Evolutionary conservation across 2,888 invertebrate species (phyloP).

Genomic region (Rhopalosiphum nymphaeae): DNA sequence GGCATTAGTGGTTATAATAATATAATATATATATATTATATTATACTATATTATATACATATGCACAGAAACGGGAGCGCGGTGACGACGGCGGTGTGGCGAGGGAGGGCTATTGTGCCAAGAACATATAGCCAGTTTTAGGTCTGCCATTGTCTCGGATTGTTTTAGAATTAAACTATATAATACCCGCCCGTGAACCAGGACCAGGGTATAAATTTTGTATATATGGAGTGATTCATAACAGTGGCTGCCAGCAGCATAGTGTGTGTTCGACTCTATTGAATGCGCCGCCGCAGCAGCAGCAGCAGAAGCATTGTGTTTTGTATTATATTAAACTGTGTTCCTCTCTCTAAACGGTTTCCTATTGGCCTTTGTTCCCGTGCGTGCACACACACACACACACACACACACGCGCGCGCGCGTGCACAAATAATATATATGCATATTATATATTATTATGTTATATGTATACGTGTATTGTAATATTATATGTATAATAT

Average conservation of each 20-base stretch:
- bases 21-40: not conserved
- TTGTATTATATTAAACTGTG: slow-evolving; percentile 64
- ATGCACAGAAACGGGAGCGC: slow-evolving; percentile 7
- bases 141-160: slow-evolving; percentile 65
- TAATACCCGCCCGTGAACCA: slow-evolving; percentile 61
- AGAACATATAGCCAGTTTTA: slow-evolving; percentile 64
- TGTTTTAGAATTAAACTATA: slow-evolving; percentile 65
- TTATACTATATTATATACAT: not conserved
- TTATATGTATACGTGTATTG: not conserved
- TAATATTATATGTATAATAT: not conserved
- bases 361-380: slow-evolving; percentile 64
- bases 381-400: not conserved
- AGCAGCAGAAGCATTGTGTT: slow-evolving; percentile 51
- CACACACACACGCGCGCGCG: not conserved
- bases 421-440: not conserved
- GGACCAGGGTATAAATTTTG: slow-evolving; percentile 62
- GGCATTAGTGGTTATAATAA: slow-evolving; percentile 58
- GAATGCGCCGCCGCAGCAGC: slow-evolving; percentile 44
- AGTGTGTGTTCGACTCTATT: slow-evolving; percentile 60
- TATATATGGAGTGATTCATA: slow-evolving; percentile 62
- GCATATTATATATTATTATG: not conserved
- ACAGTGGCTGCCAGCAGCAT: slow-evolving; percentile 65
- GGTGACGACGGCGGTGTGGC: slow-evolving; percentile 17
- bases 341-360: slow-evolving; percentile 62
- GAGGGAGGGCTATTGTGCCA: slow-evolving; percentile 57